A percentile compares a stretch with the other conserved stretches of the same genome.
These are phyloP conservation scores for Atta colombica DNA, from an alignment of 1,140 invertebrate species.

Conservation along the genomic window DNA sequence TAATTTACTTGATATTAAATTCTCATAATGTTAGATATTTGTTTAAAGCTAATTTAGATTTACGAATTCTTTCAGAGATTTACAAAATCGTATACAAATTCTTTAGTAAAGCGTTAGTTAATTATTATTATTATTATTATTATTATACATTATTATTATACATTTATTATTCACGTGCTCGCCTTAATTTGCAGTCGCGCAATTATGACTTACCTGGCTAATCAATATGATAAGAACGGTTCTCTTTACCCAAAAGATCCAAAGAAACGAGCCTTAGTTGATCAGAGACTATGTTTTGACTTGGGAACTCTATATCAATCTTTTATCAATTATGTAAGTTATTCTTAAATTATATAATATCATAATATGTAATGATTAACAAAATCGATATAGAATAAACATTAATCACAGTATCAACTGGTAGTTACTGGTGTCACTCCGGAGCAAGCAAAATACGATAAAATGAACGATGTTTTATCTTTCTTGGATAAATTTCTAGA, in stretches of 20 bases:
- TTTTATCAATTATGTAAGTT: constrained; percentile 89
- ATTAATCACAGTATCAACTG: constrained; percentile 89
- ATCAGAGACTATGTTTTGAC: constrained; percentile 92
- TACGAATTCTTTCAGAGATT: background rate
- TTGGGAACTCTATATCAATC: constrained; percentile 89
- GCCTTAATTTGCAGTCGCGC: constrained; percentile 87
- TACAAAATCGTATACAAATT: background rate
- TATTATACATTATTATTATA: background rate
- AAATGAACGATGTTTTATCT: constrained; percentile 88
- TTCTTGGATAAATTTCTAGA: constrained; percentile 91
- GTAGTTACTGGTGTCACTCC: constrained; percentile 89
- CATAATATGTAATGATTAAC: background rate
- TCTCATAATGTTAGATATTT: background rate
- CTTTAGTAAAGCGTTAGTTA: background rate
- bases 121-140: too few relatives aligned
- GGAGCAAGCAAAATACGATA: constrained; percentile 89
- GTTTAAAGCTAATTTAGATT: background rate
- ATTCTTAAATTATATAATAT: background rate
- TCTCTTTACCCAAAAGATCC: constrained; percentile 90
- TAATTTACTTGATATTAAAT: background rate
- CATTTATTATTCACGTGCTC: background rate
- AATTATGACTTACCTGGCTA: constrained; percentile 90
- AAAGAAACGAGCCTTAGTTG: constrained; percentile 90
- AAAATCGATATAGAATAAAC: background rate
- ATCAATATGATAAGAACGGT: constrained; percentile 91